Evolutionary conservation across 2,797 vertebrate genomes (phyloP).

Genomic region (Urosaurus nigricauda): DNA sequence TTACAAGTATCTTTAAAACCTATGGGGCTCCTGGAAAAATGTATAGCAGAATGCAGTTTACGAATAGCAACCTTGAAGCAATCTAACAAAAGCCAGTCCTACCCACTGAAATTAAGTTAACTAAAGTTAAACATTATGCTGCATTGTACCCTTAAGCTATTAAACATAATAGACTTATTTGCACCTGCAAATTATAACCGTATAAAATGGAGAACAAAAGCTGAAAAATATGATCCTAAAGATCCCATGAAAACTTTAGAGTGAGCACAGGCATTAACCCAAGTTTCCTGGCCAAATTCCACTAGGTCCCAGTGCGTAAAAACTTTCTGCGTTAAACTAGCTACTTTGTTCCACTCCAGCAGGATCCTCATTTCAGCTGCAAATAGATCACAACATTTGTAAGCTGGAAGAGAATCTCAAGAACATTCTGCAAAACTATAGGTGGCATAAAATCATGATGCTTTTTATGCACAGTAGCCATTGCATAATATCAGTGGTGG

Average conservation of each 20-base stretch:
- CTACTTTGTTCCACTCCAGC: slow-evolving; percentile 34
- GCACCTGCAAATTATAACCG: slow-evolving; percentile 33
- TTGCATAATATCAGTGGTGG: slow-evolving; percentile 32
- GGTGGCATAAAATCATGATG: slow-evolving; percentile 16
- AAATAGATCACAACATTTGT: slow-evolving; percentile 27
- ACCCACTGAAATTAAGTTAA: slow-evolving; percentile 20
- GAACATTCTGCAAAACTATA: slow-evolving; percentile 30
- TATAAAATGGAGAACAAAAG: slow-evolving; percentile 19
- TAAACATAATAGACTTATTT: slow-evolving; percentile 34
- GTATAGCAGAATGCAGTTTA: background rate
- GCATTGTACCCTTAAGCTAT: slow-evolving; percentile 26
- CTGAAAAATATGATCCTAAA: background rate
- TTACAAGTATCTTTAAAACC: slow-evolving; percentile 4
- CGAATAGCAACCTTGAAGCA: background rate
- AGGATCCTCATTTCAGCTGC: slow-evolving; percentile 39
- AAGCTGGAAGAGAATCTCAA: slow-evolving; percentile 44
- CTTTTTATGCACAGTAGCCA: slow-evolving; percentile 56
- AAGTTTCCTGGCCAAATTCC: slow-evolving; percentile 37
- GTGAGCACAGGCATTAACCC: slow-evolving; percentile 39
- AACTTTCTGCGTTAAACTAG: slow-evolving; percentile 19
- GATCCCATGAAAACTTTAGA: slow-evolving; percentile 28
- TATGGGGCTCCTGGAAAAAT: slow-evolving; percentile 8
- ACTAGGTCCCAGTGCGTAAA: background rate
- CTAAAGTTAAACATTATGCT: slow-evolving; percentile 3
- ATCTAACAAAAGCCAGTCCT: background rate